phyloP scores from a whole-genome alignment of 2,797 vertebrate species.

The Falco naumanni region DNA sequence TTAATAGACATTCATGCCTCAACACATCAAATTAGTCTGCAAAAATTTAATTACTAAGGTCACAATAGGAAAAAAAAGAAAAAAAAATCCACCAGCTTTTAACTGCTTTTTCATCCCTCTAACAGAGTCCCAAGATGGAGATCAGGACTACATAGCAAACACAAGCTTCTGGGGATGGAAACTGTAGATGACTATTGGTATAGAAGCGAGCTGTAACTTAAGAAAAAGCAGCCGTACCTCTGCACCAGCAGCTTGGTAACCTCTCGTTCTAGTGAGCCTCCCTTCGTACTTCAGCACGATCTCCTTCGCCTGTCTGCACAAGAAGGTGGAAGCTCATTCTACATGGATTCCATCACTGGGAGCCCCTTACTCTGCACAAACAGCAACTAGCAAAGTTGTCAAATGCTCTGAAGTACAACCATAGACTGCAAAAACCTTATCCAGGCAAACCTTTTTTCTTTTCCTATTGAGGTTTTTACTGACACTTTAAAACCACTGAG shows the following conservation, averaged over 20 bases:
- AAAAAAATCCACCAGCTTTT: not conserved
- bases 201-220: not conserved
- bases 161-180: not conserved
- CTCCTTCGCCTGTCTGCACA: slow-evolving; percentile 89
- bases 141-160: not conserved
- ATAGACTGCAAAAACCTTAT: not conserved
- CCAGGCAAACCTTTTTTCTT: not conserved
- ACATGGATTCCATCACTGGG: accelerated
- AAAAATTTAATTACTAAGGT: not conserved
- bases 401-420: not conserved
- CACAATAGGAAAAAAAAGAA: not conserved
- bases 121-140: accelerated
- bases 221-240: slow-evolving; percentile 81
- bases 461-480: not conserved
- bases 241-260: slow-evolving; percentile 95
- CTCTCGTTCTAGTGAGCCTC: slow-evolving; percentile 92
- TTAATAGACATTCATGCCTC: not conserved
- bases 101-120: not conserved
- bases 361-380: not conserved
- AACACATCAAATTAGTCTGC: not conserved
- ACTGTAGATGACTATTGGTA: not conserved
- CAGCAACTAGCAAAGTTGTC: not conserved
- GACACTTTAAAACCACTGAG: not conserved
- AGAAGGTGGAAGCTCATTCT: not conserved
- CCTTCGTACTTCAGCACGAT: slow-evolving; percentile 95